Evolutionary conservation across 37 sponge, comb jelly and placozoan species (phyloP), one percentile per base, ranked within the genome.

Genomic region (Halichondria panicea): DNA sequence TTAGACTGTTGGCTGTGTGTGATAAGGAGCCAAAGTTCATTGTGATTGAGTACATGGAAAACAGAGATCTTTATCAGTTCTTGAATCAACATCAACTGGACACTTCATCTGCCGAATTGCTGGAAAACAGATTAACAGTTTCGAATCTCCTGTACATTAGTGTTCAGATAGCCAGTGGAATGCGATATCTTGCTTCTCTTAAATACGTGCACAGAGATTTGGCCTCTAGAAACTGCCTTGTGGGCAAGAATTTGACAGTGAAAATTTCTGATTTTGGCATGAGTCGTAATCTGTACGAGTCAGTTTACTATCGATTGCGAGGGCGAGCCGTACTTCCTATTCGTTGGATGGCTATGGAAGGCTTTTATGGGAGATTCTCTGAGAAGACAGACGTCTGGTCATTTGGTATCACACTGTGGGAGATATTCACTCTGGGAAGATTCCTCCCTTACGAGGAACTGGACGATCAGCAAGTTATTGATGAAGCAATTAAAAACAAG

Each of bases 1-100:
- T 93, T 35, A 70, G 80, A 11, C 75, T 93, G 56, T 71, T 93
- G 38, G 94, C 75, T 25, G 78, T 93, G 15, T 87, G 89, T 73
- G 70, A 68, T 27, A 56, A 55, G 44, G 71, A 46, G 3, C 50
- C 73, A 7, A 70, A 76, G 7, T 93, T 93, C 76, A 85, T 93
- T 39, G 50, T 95, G 40, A 95, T 95, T 88, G 93, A 95, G 82
- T 95, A 95, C 77, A 90, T 95, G 93, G 86, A 88, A 52, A 83
- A 91, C 42, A 89, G 92, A 44, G 95, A 95, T 75, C 74, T 95
- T 39, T 72, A 91, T 43, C 81, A 88, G 81, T 95, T 55, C 70
- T 71, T 95, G 41, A 65, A 66, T 43, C 81, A 73, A 52, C 43
- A 38, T 35, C 24, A 48, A n/a, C n/a, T n/a, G n/a, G n/a, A n/a